phyloP scores from a whole-genome alignment of 2,888 invertebrate species.

The Eudasyphora cyanicolor region DNA sequence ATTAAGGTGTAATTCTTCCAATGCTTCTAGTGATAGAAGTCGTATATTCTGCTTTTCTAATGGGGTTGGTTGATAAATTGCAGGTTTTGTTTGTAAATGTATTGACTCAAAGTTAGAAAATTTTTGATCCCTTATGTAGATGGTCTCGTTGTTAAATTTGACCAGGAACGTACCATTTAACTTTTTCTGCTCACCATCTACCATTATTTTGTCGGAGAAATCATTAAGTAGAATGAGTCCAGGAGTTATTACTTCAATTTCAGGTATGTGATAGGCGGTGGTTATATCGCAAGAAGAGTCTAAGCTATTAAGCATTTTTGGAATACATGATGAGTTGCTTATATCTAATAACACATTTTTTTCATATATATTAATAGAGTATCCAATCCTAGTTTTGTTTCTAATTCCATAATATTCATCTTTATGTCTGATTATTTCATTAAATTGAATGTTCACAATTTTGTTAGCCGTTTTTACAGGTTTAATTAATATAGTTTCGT shows the following conservation, averaged over 20 bases:
- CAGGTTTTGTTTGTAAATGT: neutral
- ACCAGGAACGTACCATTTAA: neutral
- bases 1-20: neutral
- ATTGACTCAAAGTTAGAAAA: neutral
- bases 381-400: neutral
- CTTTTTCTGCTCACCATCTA: neutral
- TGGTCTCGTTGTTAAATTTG: neutral
- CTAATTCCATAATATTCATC: neutral
- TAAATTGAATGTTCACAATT: neutral
- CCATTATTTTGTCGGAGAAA: neutral
- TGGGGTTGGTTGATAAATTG: neutral
- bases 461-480: neutral
- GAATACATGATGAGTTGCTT: neutral
- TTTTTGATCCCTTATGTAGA: neutral
- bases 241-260: neutral
- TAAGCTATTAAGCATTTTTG: neutral
- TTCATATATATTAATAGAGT: neutral
- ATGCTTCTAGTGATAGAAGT: neutral
- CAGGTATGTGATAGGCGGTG: neutral
- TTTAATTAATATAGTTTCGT: neutral
- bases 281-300: neutral
- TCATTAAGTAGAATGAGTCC: neutral
- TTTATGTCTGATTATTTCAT: neutral
- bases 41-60: neutral
- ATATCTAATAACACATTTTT: neutral